Percentiles rank a stretch among this genome's conserved stretches.
These are phyloP conservation scores for Chironomus tentans DNA, from an alignment of 2,888 invertebrate species.

Conservation along the genomic window DNA sequence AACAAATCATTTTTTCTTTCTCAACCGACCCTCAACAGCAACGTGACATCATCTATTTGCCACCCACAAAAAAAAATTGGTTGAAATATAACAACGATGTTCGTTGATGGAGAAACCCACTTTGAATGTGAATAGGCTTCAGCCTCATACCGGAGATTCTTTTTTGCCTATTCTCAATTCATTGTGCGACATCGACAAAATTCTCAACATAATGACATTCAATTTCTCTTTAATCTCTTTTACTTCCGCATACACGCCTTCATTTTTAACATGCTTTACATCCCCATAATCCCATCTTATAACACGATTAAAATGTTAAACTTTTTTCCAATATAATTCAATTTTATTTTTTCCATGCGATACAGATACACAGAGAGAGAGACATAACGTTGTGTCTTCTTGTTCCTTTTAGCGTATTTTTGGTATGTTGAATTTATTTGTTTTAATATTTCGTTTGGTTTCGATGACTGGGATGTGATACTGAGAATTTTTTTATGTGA, in stretches of 20 bases:
- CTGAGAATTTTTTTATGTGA: no score
- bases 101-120: conserved; percentile 8
- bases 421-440: no score
- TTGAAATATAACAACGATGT: conserved; percentile 19
- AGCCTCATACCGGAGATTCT: not conserved
- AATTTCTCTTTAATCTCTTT: conserved; percentile 26
- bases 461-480: no score
- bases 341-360: not conserved
- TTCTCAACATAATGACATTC: conserved; percentile 22
- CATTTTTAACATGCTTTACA: conserved; percentile 10
- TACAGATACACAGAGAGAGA: no score
- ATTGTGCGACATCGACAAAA: not conserved
- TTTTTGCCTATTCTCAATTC: not conserved
- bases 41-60: not conserved
- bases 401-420: no score
- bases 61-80: not conserved
- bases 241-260: conserved; percentile 21
- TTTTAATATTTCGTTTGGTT: no score
- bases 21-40: not conserved
- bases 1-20: not conserved
- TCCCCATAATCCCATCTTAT: conserved; percentile 15
- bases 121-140: conserved; percentile 13
- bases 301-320: conserved; percentile 23
- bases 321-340: conserved; percentile 20
- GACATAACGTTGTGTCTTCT: no score